phyloP scores from a whole-genome alignment of 2,113 vertebrate genomes.

The Irena cyanogastra region DNA sequence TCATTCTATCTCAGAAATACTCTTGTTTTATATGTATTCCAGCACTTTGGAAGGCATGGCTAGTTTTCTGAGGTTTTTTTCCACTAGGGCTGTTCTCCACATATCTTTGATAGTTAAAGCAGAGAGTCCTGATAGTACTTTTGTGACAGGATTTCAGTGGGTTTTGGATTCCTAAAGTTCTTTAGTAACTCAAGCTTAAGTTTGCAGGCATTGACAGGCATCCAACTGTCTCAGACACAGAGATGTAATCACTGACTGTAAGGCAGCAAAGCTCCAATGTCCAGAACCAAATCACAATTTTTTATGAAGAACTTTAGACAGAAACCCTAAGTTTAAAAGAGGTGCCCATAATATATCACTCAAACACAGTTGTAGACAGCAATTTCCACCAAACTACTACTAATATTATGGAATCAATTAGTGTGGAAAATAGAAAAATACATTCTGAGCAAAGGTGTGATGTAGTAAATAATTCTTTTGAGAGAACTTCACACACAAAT shows the following conservation, averaged over 20 bases:
- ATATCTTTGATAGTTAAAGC: neutral
- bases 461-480: neutral
- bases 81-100: neutral
- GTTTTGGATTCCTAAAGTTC: neutral
- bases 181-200: neutral
- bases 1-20: neutral
- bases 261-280: neutral
- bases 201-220: neutral
- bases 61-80: neutral
- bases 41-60: neutral
- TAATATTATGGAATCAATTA: neutral
- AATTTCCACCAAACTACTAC: neutral
- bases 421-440: neutral
- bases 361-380: neutral
- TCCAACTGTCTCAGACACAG: neutral
- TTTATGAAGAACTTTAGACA: neutral
- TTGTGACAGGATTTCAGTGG: neutral
- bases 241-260: neutral
- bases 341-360: neutral
- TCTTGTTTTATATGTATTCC: neutral
- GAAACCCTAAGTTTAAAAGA: neutral
- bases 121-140: neutral
- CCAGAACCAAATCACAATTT: neutral
- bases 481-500: neutral
- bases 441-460: neutral